Percentiles rank a stretch among this genome's conserved stretches.
Conservation (phyloP, 92 coral and sea anemone species). For the Scolanthus callimorphus region DNA sequence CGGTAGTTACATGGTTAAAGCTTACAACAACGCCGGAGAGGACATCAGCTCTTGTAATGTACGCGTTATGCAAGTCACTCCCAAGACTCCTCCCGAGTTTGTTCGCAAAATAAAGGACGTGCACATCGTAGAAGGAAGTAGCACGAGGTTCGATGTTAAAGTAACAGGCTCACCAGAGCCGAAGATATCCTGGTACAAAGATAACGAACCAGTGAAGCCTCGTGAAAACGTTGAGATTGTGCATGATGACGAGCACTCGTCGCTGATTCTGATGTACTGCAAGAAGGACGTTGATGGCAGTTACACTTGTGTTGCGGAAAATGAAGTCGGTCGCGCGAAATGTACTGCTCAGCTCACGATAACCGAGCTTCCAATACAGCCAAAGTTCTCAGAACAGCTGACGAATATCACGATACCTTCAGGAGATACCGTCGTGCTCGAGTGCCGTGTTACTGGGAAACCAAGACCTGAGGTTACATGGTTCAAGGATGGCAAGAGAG, state of each 20-base stretch:
- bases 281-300: conserved; percentile 54
- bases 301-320: conserved; percentile 75
- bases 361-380: conserved; percentile 53
- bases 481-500: conserved; percentile 40
- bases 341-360: conserved; percentile 66
- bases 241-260: conserved; percentile 66
- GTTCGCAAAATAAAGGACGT: conserved; percentile 66
- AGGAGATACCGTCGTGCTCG: conserved; percentile 66
- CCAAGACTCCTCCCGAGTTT: conserved; percentile 59
- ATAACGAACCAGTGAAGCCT: conserved; percentile 55
- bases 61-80: conserved; percentile 57
- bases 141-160: conserved; percentile 82
- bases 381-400: conserved; percentile 69
- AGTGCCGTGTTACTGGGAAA: conserved; percentile 71
- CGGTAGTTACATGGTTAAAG: conserved; percentile 66
- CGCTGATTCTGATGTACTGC: conserved; percentile 61
- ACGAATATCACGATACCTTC: conserved; percentile 52
- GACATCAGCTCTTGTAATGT: conserved; percentile 48
- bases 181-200: conserved; percentile 63
- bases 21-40: conserved; percentile 70
- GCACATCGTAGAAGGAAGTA: conserved; percentile 75
- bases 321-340: conserved; percentile 67
- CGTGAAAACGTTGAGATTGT: conserved; percentile 55
- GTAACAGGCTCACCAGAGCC: conserved; percentile 77
- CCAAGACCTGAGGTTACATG: conserved; percentile 73